Base-by-base conservation (phyloP, 2,797 vertebrate genomes). In the Crocidura indochinensis region DNA sequence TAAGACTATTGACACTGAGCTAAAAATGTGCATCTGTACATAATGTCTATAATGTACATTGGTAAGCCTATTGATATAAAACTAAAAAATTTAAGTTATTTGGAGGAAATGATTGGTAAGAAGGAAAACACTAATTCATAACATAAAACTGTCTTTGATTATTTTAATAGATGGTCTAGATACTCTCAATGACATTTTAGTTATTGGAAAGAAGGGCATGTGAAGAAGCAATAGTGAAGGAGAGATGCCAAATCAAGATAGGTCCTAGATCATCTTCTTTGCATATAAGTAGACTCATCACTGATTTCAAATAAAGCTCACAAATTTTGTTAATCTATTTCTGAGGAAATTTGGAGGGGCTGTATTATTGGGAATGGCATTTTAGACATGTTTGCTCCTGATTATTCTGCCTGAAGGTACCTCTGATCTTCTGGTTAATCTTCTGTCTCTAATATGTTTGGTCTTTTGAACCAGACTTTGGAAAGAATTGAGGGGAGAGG, bases 91-190 rank as follows among this genome's bases (percentile, higher is more conserved):
- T 9, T 53, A 89, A 60, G 38, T 81, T 56, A 53, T 82, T 76
- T 75, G 24, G 24, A 44, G 15, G 14, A 79, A 77, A 78, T 76
- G 60, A 76, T 10, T 29, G 60, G 77, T 78, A 90, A 71, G 69
- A 29, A 82, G 26, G 11, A 53, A 88, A 80, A 60, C 53, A 73
- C 19, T 64, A 17, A 27, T n/a, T 89, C 44, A 82, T 68, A 83
- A 82, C 9, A 56, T 29, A 62, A 88, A 81, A 31, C 27, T 71
- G 14, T 14, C 38, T 76, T 82, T 84, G 73, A 49, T 84, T 19
- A 79, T 85, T 88, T 65, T 51, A 90, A n/a, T 49, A 31, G n/a
- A 89, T 93, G 87, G 79, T 76, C 38, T 72, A 19, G 69, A 73
- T 14, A 74, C 65, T 78, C 69, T 94, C 64, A 84, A 51, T 53